Base-by-base conservation (phyloP, 2,113 vertebrate genomes). In the Lamprotornis superbus region DNA sequence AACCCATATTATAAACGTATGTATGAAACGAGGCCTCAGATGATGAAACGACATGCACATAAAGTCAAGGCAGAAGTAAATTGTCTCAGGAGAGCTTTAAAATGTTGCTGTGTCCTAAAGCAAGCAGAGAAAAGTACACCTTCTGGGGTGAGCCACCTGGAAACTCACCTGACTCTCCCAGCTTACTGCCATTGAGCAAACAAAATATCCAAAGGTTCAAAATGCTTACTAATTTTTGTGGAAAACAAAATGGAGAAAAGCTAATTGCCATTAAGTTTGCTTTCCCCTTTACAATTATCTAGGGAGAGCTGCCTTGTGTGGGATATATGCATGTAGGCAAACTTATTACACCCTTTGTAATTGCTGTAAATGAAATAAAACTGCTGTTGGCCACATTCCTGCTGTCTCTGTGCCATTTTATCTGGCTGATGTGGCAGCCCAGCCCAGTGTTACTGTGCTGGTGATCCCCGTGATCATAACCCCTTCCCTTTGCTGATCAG, bases 1-100 rank as follows among this genome's bases (percentile, higher is more conserved):
- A 98, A 97, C 90, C 91, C 97, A 98, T 96, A 97, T 98, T 98
- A 98, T 93, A 97, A 98, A 97, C 96, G 93, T 93, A 86, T 97
- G 91, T 92, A 97, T 91, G 96, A 92, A 97, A 96, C 14, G 77
- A 95, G 87, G 93, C 89, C 77, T 94, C 93, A 96, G 97, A 97
- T 95, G 96, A 97, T 97, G 93, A 95, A 97, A 95, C 39, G 8
- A 94, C 92, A 94, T 76, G 92, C 90, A 83, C 60, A 89, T 96
- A 97, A 96, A 95, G 79, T 96, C 87, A 75, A 92, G 73, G 95
- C 74, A 95, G 74, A 93, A 91, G 88, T 95, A 96, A 95, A 96
- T 87, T 77, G 84, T 75, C 92, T 95, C 91, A 39, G 71, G 95
- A 79, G 91, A 89, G 57, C 31, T 96, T 92, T 89, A 90, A 96